Evolutionary conservation across 1,140 invertebrate species (phyloP).

Genomic region (Alviniconcha marisindica): DNA sequence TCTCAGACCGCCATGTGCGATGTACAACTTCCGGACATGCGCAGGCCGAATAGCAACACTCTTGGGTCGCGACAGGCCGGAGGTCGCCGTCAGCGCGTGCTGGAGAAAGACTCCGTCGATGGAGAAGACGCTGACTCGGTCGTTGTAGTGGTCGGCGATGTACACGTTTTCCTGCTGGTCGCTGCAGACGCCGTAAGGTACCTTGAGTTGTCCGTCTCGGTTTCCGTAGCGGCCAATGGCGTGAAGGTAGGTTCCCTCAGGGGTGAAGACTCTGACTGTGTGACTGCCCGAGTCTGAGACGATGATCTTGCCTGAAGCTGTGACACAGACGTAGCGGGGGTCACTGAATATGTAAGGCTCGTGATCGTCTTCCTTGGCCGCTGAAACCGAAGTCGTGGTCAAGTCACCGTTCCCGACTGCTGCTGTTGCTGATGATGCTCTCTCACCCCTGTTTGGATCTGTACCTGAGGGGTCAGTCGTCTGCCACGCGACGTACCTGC

Average conservation of each 20-base stretch:
- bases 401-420: background rate
- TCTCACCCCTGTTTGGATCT: background rate
- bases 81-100: constrained; percentile 52
- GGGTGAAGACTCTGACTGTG: constrained; percentile 62
- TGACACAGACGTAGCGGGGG: constrained; percentile 56
- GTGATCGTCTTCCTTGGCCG: background rate
- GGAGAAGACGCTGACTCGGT: constrained; percentile 78
- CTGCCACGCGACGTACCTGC: no score
- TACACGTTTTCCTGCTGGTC: constrained; percentile 88
- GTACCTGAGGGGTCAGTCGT: background rate
- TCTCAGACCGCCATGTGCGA: constrained; percentile 50
- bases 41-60: constrained; percentile 42
- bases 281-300: constrained; percentile 69
- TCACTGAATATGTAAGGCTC: constrained; percentile 34
- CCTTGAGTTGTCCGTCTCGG: constrained; percentile 85
- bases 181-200: constrained; percentile 93
- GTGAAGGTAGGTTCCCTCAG: constrained; percentile 60
- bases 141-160: constrained; percentile 93
- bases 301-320: constrained; percentile 52
- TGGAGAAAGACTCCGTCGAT: constrained; percentile 52
- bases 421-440: background rate
- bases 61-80: constrained; percentile 51
- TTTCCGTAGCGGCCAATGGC: constrained; percentile 86
- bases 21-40: constrained; percentile 45
- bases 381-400: background rate